Percentiles rank a stretch among this genome's conserved stretches.
Evolutionary conservation across 2,113 vertebrate genomes (phyloP).

Genomic region (Hydropotes inermis): DNA sequence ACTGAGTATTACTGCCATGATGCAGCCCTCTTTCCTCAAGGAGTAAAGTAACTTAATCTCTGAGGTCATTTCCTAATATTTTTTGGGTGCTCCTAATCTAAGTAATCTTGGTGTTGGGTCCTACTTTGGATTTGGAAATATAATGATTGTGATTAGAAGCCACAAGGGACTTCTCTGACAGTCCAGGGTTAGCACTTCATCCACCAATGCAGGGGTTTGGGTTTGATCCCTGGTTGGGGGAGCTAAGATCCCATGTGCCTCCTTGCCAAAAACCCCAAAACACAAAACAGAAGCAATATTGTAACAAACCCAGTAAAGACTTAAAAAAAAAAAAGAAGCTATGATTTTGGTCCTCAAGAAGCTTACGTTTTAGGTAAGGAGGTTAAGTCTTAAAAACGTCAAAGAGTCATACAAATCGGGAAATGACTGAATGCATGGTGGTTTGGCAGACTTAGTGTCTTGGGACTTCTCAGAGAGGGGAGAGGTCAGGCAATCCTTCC

Average conservation of each 20-base stretch:
- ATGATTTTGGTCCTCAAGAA: conserved; percentile 15
- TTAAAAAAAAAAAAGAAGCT: background rate
- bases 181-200: background rate
- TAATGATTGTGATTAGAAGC: background rate
- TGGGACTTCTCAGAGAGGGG: background rate
- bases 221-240: background rate
- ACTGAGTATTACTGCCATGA: background rate
- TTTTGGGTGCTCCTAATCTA: background rate
- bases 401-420: background rate
- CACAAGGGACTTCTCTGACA: background rate
- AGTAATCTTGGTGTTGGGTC: background rate
- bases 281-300: background rate
- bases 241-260: background rate
- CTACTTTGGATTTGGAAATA: background rate
- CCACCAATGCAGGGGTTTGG: background rate
- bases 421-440: background rate
- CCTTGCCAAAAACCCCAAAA: background rate
- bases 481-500: background rate
- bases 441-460: background rate
- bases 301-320: background rate
- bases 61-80: background rate
- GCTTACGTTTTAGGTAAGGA: background rate
- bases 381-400: background rate
- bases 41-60: background rate
- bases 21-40: background rate